Evolutionary conservation across 1,140 invertebrate genomes (phyloP).

Genomic region (Aradophagus sp.): DNA sequence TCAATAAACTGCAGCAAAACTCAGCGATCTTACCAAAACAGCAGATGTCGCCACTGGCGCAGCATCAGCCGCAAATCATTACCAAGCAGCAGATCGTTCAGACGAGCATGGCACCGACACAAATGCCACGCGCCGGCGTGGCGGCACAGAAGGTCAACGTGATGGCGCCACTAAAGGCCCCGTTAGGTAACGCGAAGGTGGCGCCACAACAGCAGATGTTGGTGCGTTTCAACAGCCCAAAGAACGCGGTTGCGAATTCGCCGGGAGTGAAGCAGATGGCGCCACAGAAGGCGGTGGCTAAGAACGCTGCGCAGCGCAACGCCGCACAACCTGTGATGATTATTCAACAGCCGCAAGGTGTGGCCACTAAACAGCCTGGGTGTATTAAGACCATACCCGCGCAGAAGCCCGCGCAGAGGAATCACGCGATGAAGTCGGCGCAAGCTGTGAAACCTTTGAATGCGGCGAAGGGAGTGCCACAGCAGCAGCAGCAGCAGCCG

Average conservation of each 20-base stretch:
- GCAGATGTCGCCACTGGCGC: slow-evolving; percentile 48
- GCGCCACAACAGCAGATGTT: slow-evolving; percentile 61
- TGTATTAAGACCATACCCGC: slow-evolving; percentile 70
- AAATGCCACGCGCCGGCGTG: too few species aligned
- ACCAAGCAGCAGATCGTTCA: too few species aligned
- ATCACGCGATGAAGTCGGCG: slow-evolving; percentile 59
- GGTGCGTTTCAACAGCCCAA: slow-evolving; percentile 59
- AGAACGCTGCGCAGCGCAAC: slow-evolving; percentile 1
- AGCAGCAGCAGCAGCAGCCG: neutral
- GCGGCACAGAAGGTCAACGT: slow-evolving; percentile 58
- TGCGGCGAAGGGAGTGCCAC: slow-evolving; percentile 24
- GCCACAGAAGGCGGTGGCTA: slow-evolving; percentile 41
- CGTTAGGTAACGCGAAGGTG: slow-evolving; percentile 48
- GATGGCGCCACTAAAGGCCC: slow-evolving; percentile 53
- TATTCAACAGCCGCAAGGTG: slow-evolving; percentile 65
- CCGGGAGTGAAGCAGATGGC: slow-evolving; percentile 52
- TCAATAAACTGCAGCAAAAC: slow-evolving; percentile 57
- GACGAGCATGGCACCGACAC: too few species aligned
- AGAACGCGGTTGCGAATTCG: slow-evolving; percentile 54
- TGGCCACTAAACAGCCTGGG: slow-evolving; percentile 65
- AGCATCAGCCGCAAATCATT: neutral
- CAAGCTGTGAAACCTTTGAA: slow-evolving; percentile 61
- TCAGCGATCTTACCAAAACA: slow-evolving; percentile 49
- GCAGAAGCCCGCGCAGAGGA: slow-evolving; percentile 64
- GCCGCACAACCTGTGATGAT: slow-evolving; percentile 63